Base-by-base conservation (phyloP, 1,140 invertebrate species). In the Danaus plexippus region DNA sequence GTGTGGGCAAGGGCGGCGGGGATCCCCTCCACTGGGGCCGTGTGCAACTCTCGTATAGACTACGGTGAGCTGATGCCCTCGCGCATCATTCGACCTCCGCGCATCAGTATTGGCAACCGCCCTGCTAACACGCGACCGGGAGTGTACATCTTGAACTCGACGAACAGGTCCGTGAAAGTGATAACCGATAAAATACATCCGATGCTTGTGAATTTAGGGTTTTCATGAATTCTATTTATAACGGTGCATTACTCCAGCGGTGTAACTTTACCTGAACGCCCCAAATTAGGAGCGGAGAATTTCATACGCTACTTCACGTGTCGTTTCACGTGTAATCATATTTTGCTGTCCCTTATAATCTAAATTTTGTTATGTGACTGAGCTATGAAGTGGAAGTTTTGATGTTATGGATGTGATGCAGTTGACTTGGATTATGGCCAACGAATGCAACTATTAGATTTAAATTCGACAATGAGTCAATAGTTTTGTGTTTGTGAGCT, bases 21-120 rank as follows among this genome's bases (percentile, higher is more conserved):
- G 69, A 63, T 59, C 78, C 79, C 80, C 80, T 67, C 77, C 78
- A 78, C 77, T 79, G 71, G 86, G 82, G 88, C 87, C 87, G 87
- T 88, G 87, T 88, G 88, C 87, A 88, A 79, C 69, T 64, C 70
- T 69, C 73, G 62, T 71, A 88, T 87, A 88, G 87, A 88, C 87
- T 88, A 88, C 80, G 75, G 68, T 75, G 69, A 74, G 71, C 53
- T 65, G 61, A 54, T 78, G 76, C 73, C 74, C 80, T 80, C 73
- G 72, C 77, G 71, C 84, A 82, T 76, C 85, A 88, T 83, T 88
- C 87, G 87, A 88, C 81, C 81, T 77, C 79, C 76, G 81, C 81
- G 82, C 77, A 83, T 74, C 76, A 86, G 81, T 85, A 77, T 78
- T 66, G 80, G 84, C 81, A 32, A 80, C 59, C 67, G 79, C 80